phyloP scores from a whole-genome alignment of 2,113 vertebrate genomes.

The sheep (Ovis aries) region ARS-UI_Ramb_v3.0 NC_056073.1:48374501-48375000 shows the following conservation, averaged over 20 bases:
- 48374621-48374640: not conserved
- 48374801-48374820: not conserved
- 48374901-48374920: not conserved
- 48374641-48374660: not conserved
- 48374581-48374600: not conserved
- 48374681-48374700: not conserved
- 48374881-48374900: not conserved
- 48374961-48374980: not conserved
- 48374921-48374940: not conserved
- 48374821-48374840: not conserved
- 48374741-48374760: not conserved
- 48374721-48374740: not conserved
- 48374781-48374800: rapidly evolving
- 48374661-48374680: not conserved
- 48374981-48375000: rapidly evolving
- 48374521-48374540: not conserved
- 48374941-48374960: not conserved
- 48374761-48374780: not conserved
- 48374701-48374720: not conserved
- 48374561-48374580: not conserved
- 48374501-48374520: not conserved
- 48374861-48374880: not conserved
- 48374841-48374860: not conserved
- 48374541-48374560: not conserved
- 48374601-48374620: not conserved